These are phyloP conservation scores for Machimus atricapillus DNA, from an alignment of 2,888 invertebrate genomes.

Conservation along the genomic window DNA sequence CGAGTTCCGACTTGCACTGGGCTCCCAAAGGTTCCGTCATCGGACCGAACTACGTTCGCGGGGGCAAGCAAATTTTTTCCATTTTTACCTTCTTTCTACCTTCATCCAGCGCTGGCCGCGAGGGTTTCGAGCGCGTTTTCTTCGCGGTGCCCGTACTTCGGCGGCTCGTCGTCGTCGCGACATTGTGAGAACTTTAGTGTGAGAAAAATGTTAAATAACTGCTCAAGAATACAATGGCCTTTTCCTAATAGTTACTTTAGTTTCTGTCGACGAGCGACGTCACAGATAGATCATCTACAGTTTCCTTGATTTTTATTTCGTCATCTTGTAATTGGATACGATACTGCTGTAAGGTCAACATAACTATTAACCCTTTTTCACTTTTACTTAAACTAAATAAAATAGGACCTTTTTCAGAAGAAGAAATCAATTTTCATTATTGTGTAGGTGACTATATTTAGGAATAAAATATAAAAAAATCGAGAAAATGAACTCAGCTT, in stretches of 20 bases:
- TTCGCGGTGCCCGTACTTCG: neutral
- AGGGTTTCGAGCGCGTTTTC: neutral
- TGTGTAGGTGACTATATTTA: too few species aligned
- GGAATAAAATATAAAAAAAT: too few species aligned
- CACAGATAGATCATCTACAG: neutral
- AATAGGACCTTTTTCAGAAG: neutral
- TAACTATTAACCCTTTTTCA: neutral
- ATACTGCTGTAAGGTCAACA: neutral
- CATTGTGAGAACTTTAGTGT: neutral
- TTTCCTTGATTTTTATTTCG: neutral
- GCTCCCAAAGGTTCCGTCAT: neutral
- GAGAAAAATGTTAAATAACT: slow-evolving; percentile 8
- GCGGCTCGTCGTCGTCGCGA: neutral
- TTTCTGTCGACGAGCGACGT: neutral
- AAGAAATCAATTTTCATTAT: too few species aligned
- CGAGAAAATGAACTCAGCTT: too few species aligned
- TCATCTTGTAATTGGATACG: neutral
- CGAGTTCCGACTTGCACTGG: neutral
- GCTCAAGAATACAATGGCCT: neutral
- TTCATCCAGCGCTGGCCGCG: neutral
- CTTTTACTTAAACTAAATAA: neutral
- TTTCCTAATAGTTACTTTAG: neutral
- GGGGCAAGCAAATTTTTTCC: neutral
- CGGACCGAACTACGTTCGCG: neutral
- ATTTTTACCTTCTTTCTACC: neutral